These are phyloP conservation scores for Deilephila porcellus DNA, from an alignment of 2,888 invertebrate genomes.

Conservation along the genomic window DNA sequence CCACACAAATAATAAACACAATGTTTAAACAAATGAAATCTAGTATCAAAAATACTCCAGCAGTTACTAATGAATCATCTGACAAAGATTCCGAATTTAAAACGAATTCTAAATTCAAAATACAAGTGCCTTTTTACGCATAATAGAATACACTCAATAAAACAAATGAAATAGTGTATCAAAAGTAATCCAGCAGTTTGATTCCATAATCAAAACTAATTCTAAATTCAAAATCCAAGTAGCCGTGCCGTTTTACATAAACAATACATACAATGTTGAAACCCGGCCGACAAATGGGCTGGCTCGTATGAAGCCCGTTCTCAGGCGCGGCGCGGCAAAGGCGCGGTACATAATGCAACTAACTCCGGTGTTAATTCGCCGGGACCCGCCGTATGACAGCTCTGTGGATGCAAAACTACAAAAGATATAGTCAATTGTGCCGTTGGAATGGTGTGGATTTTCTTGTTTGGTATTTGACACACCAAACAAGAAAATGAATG, in stretches of 20 bases:
- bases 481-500: too few relatives aligned
- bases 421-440: slow-evolving; percentile 64
- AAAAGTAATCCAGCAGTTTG: too few relatives aligned
- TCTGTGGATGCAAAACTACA: slow-evolving; percentile 72
- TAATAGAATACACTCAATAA: too few relatives aligned
- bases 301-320: neutral
- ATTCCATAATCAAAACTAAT: neutral
- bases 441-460: slow-evolving; percentile 53
- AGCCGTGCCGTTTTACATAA: slow-evolving; percentile 15
- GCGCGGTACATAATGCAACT: slow-evolving; percentile 60
- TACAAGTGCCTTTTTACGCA: neutral
- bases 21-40: too few relatives aligned
- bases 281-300: slow-evolving; percentile 8
- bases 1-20: too few relatives aligned
- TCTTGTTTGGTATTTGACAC: slow-evolving; percentile 27
- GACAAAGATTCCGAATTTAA: too few relatives aligned
- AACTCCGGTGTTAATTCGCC: slow-evolving; percentile 80
- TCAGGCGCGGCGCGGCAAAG: slow-evolving; percentile 24
- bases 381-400: slow-evolving; percentile 75
- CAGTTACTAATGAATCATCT: too few relatives aligned
- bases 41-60: too few relatives aligned
- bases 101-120: too few relatives aligned
- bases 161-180: too few relatives aligned
- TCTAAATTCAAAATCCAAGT: slow-evolving; percentile 6
- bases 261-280: slow-evolving; percentile 20